Evolutionary conservation across 2,888 invertebrate species (phyloP).

Genomic region (Thera britannica): DNA sequence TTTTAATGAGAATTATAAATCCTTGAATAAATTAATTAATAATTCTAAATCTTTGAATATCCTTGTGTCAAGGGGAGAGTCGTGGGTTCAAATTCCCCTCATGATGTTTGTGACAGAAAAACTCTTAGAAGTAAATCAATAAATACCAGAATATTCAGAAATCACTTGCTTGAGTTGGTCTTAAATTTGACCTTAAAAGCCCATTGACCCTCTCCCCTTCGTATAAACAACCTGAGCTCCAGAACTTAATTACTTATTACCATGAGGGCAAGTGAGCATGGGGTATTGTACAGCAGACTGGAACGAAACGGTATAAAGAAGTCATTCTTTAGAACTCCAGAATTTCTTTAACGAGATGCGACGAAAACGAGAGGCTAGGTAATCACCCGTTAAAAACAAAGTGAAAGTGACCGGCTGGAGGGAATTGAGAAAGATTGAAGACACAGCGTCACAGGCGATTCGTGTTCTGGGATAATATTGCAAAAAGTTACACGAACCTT

Average conservation of each 20-base stretch:
- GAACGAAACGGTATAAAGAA: neutral
- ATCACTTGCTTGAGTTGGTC: neutral
- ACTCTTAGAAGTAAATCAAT: too few relatives aligned
- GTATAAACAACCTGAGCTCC: neutral
- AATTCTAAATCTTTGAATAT: too few relatives aligned
- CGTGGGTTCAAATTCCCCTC: too few relatives aligned
- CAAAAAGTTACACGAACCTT: neutral
- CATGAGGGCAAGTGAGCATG: constrained; percentile 1
- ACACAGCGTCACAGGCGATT: constrained; percentile 6
- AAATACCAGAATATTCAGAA: neutral
- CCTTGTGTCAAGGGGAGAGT: too few relatives aligned
- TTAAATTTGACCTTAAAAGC: neutral
- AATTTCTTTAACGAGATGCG: too few relatives aligned
- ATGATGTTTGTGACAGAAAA: too few relatives aligned
- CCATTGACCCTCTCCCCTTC: constrained; percentile 1
- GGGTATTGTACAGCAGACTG: neutral
- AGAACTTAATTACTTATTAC: neutral
- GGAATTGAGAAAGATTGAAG: neutral
- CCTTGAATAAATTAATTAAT: too few relatives aligned
- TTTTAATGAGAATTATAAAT: too few relatives aligned
- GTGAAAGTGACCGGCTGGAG: constrained; percentile 2
- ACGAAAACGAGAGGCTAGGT: too few relatives aligned
- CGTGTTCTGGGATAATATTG: neutral
- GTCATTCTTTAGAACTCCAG: neutral
- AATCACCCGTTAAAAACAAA: neutral